These are phyloP conservation scores for Oryctes rhinoceros DNA, from an alignment of 1,140 invertebrate species.

Conservation along the genomic window DNA sequence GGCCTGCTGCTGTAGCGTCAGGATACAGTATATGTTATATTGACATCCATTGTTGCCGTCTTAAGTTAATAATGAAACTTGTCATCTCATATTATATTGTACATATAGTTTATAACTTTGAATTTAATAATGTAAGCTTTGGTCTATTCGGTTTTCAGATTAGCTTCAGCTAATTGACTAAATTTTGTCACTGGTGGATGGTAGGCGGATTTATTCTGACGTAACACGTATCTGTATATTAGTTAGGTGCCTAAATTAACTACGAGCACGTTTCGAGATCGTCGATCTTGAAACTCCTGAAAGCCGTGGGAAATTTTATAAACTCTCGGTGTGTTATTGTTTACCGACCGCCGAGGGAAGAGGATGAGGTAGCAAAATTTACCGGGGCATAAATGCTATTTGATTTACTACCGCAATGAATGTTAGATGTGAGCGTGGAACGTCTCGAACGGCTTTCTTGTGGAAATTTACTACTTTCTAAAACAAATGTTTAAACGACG, in stretches of 20 bases:
- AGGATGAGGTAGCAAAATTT: too few species aligned
- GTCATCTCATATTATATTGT: neutral
- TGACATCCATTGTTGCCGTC: conserved; percentile 4
- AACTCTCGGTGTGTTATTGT: too few species aligned
- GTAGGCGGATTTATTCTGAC: neutral
- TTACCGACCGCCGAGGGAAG: too few species aligned
- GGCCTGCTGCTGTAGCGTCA: neutral
- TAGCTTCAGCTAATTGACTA: neutral
- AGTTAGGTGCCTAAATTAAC: neutral
- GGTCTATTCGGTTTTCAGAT: neutral
- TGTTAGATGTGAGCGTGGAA: too few species aligned
- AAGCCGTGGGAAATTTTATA: neutral
- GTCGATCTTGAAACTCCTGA: neutral
- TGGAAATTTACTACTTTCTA: too few species aligned
- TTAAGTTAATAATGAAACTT: conserved; percentile 5
- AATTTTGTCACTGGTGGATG: neutral
- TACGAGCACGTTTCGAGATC: neutral
- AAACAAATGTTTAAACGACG: too few species aligned
- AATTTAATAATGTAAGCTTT: conserved; percentile 4
- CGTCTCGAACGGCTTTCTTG: too few species aligned
- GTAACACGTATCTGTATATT: neutral
- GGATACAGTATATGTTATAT: neutral
- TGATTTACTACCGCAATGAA: too few species aligned
- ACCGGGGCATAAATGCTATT: too few species aligned
- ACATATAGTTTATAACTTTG: neutral